phyloP scores from a whole-genome alignment of 2,888 invertebrate genomes.

The Cheilosia grossa region DNA sequence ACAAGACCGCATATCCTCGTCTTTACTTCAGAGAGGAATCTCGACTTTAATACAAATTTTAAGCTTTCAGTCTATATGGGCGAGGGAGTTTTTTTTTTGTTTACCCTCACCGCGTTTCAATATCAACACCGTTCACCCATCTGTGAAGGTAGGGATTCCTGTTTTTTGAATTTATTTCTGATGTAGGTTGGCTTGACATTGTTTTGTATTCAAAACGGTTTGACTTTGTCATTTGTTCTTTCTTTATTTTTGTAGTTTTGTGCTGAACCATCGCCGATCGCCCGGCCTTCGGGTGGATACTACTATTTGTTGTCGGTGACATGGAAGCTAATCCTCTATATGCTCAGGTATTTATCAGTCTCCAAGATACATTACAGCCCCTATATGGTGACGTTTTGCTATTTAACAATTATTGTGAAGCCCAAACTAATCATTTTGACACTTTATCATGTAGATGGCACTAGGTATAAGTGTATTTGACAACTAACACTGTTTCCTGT shows the following conservation, averaged over 20 bases:
- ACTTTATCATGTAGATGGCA: no score
- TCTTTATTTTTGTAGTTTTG: constrained; percentile 12
- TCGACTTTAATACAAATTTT: constrained; percentile 28
- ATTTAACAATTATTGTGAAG: background rate
- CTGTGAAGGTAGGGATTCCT: background rate
- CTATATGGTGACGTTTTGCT: no score
- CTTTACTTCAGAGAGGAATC: constrained; percentile 11
- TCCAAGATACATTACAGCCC: background rate
- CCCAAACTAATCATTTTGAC: no score
- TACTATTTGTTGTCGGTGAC: constrained; percentile 20
- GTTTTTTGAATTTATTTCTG: constrained; percentile 3
- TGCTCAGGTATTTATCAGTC: constrained; percentile 10
- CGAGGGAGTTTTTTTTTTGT: background rate
- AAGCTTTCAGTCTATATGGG: no score
- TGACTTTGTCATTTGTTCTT: background rate
- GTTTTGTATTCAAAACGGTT: constrained; percentile 19
- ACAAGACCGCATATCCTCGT: constrained; percentile 31
- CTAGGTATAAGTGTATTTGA: no score
- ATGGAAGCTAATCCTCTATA: constrained; percentile 6
- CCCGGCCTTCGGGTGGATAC: constrained; percentile 24
- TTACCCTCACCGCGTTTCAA: background rate
- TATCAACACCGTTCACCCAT: constrained; percentile 2
- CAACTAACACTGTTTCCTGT: no score
- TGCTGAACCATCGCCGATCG: constrained; percentile 13
- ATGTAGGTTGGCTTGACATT: constrained; percentile 21